Conservation (phyloP, 2,888 invertebrate species). For the Caenorhabditis sulstoni region DNA sequence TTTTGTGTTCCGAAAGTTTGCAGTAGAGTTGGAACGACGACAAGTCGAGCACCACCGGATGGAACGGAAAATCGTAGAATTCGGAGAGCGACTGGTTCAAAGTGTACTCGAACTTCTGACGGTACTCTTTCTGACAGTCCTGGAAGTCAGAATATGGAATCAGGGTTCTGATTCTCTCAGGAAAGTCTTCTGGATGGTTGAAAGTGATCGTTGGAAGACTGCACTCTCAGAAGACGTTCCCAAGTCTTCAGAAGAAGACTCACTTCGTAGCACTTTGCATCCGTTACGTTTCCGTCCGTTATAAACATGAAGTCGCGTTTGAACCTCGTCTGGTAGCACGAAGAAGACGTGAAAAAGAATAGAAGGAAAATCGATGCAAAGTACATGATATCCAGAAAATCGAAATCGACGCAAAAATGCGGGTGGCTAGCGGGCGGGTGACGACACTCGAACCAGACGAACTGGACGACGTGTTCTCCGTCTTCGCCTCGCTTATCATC, state of each 20-base stretch:
- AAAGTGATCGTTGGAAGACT: too few relatives aligned
- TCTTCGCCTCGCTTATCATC: constrained; percentile 37
- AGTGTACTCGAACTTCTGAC: constrained; percentile 73
- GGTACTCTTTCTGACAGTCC: constrained; percentile 77
- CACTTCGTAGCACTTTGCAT: constrained; percentile 78
- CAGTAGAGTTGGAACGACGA: constrained; percentile 75
- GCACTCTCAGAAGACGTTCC: not conserved
- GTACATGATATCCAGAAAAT: constrained; percentile 41
- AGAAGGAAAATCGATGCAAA: constrained; percentile 19
- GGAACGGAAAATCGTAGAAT: constrained; percentile 80
- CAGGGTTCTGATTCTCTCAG: too few relatives aligned
- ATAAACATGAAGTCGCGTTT: constrained; percentile 79
- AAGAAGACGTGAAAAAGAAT: not conserved
- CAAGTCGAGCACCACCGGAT: constrained; percentile 75
- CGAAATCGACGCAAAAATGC: constrained; percentile 35
- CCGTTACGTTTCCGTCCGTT: constrained; percentile 74
- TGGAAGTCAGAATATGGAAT: constrained; percentile 53
- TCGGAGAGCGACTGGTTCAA: constrained; percentile 73
- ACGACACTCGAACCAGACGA: constrained; percentile 53
- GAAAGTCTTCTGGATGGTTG: too few relatives aligned
- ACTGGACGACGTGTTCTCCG: constrained; percentile 47
- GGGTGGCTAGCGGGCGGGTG: constrained; percentile 17
- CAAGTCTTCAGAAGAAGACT: not conserved
- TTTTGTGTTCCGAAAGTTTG: constrained; percentile 76
- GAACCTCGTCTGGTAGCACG: constrained; percentile 53